Percentiles rank a stretch among this genome's conserved stretches.
Evolutionary conservation across 2,888 invertebrate genomes (phyloP).

Genomic region (Sialis lutaria): DNA sequence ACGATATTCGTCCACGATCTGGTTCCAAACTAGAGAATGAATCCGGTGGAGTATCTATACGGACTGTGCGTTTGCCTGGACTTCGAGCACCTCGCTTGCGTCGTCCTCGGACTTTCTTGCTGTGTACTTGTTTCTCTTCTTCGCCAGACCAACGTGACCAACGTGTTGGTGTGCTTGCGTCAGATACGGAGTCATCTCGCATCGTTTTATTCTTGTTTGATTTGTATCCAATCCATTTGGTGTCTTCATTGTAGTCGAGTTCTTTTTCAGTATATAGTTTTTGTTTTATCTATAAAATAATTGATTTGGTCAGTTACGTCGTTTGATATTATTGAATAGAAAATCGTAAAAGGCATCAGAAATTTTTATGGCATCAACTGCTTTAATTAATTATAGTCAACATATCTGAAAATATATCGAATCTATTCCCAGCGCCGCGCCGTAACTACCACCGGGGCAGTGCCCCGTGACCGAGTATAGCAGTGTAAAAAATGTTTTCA

Average conservation of each 20-base stretch:
- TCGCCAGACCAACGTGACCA: not conserved
- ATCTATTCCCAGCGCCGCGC: too few species aligned
- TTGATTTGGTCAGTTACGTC: too few species aligned
- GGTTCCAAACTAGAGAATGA: not conserved
- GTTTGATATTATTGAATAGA: too few species aligned
- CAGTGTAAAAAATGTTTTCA: too few species aligned
- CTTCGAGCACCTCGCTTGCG: constrained; percentile 10
- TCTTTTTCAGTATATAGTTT: constrained; percentile 15
- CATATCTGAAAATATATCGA: too few species aligned
- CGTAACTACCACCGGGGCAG: too few species aligned
- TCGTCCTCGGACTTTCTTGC: constrained; percentile 5
- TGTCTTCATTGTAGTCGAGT: constrained; percentile 15
- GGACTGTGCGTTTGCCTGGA: constrained; percentile 23
- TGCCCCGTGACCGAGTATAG: too few species aligned
- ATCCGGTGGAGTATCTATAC: constrained; percentile 17
- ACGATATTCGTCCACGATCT: not conserved
- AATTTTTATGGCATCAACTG: too few species aligned
- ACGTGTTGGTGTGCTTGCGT: constrained; percentile 1
- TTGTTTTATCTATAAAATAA: not conserved
- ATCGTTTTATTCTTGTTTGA: constrained; percentile 6
- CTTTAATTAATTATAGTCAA: too few species aligned
- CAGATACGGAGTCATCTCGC: not conserved
- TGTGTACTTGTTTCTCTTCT: not conserved
- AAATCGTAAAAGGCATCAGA: too few species aligned
- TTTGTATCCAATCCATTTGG: constrained; percentile 22